Evolutionary conservation across 2,888 invertebrate species (phyloP).

Genomic region (Cantharis flavilabris): DNA sequence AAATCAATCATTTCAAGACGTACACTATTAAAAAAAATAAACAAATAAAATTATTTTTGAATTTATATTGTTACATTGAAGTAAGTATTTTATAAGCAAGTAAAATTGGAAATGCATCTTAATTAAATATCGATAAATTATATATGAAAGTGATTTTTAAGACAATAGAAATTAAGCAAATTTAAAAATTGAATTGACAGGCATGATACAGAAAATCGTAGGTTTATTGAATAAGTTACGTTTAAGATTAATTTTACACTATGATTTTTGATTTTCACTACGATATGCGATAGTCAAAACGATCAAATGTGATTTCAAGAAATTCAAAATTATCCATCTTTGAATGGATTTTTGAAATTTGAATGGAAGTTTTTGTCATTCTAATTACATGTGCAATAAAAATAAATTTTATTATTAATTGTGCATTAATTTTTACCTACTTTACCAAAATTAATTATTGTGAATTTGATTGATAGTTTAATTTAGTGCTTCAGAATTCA

Average conservation of each 20-base stretch:
- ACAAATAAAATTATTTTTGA: background rate
- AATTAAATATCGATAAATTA: background rate
- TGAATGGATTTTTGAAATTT: background rate
- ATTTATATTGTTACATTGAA: background rate
- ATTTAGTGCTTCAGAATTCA: background rate
- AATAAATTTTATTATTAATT: background rate
- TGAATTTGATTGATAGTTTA: background rate
- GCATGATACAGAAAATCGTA: background rate
- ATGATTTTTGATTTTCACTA: background rate
- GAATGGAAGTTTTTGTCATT: background rate
- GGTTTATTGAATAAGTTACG: background rate
- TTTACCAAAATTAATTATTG: background rate
- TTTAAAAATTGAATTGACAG: background rate
- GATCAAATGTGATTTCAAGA: background rate
- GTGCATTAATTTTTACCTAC: background rate
- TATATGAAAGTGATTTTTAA: background rate
- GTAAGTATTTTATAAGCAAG: background rate
- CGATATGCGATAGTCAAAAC: background rate
- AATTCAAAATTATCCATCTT: background rate
- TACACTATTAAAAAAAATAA: background rate
- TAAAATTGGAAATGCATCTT: background rate
- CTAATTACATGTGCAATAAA: background rate
- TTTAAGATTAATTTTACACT: background rate
- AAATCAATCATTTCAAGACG: background rate
- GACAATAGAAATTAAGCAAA: background rate